Evolutionary conservation across 2,888 invertebrate genomes (phyloP).

Genomic region (Taphrorychus bicolor): DNA sequence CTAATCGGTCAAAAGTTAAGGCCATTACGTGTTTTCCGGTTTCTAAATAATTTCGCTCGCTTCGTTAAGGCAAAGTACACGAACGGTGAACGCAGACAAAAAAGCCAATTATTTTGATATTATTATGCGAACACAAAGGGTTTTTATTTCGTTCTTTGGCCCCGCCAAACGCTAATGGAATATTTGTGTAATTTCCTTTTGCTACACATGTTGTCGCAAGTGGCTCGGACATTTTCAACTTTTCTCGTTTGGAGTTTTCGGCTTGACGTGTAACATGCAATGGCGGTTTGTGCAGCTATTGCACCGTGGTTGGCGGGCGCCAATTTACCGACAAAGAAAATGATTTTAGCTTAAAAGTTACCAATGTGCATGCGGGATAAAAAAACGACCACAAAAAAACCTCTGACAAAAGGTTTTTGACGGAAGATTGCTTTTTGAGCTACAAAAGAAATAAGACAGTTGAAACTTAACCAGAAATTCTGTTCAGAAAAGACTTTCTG

Average conservation of each 20-base stretch:
- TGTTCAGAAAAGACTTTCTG: no score
- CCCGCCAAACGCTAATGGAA: slow-evolving; percentile 1
- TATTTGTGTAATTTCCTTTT: slow-evolving; percentile 5
- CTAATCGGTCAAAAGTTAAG: slow-evolving; percentile 37
- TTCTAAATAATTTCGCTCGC: slow-evolving; percentile 32
- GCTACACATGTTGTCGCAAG: slow-evolving; percentile 5
- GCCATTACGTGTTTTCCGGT: slow-evolving; percentile 34
- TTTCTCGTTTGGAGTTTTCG: slow-evolving; percentile 1
- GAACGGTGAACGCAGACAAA: slow-evolving; percentile 24
- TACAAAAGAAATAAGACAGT: no score
- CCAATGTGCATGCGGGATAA: no score
- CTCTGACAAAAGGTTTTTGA: no score
- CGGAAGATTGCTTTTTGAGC: no score
- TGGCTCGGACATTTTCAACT: slow-evolving; percentile 2
- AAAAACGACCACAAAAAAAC: no score
- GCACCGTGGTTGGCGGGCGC: no score
- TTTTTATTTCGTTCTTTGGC: slow-evolving; percentile 42
- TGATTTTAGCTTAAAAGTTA: no score
- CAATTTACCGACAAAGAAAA: no score
- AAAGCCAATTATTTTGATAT: slow-evolving; percentile 31
- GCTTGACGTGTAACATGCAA: slow-evolving; percentile 4
- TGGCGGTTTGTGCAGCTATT: background rate
- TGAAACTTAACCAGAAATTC: no score
- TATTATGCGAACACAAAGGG: slow-evolving; percentile 33
- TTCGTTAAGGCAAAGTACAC: slow-evolving; percentile 20